These are phyloP conservation scores for Masticophis lateralis DNA, from an alignment of 2,797 vertebrate species.

Conservation along the genomic window DNA sequence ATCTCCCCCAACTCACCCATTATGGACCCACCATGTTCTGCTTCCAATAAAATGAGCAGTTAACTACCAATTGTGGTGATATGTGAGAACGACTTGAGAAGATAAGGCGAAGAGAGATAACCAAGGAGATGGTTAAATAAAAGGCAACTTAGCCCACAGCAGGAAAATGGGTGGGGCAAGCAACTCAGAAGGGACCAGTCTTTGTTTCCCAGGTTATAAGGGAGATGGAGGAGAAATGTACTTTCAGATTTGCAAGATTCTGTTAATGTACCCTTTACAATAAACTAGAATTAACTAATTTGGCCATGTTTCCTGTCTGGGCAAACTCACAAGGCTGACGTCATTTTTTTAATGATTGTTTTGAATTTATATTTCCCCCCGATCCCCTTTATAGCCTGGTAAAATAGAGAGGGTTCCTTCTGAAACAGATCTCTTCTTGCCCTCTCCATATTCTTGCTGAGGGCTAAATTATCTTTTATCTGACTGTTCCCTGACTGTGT, in stretches of 20 bases:
- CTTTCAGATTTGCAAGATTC: not conserved
- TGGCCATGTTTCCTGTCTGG: not conserved
- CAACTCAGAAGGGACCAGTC: not conserved
- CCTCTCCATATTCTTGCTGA: not conserved
- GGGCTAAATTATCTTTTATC: not conserved
- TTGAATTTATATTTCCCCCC: not conserved
- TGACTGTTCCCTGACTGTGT: not conserved
- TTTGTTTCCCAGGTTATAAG: not conserved
- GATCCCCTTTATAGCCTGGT: not conserved
- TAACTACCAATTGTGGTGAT: not conserved
- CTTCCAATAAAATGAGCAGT: conserved; percentile 36
- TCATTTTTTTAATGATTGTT: not conserved
- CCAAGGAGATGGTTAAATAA: not conserved
- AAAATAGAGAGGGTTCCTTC: not conserved
- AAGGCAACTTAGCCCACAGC: not conserved
- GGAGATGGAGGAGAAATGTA: not conserved
- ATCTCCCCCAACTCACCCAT: not conserved
- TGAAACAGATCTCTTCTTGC: not conserved
- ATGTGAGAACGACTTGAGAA: not conserved
- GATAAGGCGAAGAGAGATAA: not conserved
- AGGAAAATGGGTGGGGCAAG: not conserved
- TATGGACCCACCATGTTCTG: not conserved
- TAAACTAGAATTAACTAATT: not conserved
- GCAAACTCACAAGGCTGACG: not conserved
- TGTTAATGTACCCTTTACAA: not conserved